A percentile compares a stretch with the other conserved stretches of the same genome.
Conservation (phyloP, 2,113 vertebrate genomes). For the Prolemur simus region DNA sequence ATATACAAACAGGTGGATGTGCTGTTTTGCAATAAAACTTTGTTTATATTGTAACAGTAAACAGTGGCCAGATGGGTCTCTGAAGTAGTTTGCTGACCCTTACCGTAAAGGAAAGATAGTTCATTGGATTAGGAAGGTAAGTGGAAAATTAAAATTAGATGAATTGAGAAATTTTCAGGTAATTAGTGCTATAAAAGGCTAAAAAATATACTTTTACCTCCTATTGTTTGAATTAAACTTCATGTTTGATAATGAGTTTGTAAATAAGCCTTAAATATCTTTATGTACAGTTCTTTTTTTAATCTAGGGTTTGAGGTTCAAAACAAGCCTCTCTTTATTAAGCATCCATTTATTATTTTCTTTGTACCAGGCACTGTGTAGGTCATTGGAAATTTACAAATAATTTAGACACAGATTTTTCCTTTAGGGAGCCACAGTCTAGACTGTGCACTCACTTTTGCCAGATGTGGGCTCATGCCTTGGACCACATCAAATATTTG, state of each 20-base stretch:
- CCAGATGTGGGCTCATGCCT: neutral
- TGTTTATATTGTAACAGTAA: neutral
- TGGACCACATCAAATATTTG: neutral
- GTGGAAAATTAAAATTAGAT: neutral
- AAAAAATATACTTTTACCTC: neutral
- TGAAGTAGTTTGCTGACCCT: neutral
- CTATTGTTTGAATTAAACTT: neutral
- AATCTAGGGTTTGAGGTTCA: neutral
- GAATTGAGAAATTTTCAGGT: neutral
- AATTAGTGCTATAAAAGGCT: neutral
- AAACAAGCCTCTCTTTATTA: neutral
- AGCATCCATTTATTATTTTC: neutral
- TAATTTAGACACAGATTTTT: neutral
- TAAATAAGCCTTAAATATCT: neutral
- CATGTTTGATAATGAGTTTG: neutral
- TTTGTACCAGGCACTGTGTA: neutral
- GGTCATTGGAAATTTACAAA: neutral
- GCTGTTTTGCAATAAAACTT: neutral
- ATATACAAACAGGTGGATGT: neutral
- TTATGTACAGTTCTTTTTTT: neutral
- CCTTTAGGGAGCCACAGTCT: neutral
- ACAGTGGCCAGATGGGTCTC: neutral
- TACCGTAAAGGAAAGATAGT: neutral
- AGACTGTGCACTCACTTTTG: neutral
- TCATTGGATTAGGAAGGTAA: neutral